These are phyloP conservation scores for Austrofundulus limnaeus DNA, from an alignment of 2,113 vertebrate genomes.

Conservation along the genomic window DNA sequence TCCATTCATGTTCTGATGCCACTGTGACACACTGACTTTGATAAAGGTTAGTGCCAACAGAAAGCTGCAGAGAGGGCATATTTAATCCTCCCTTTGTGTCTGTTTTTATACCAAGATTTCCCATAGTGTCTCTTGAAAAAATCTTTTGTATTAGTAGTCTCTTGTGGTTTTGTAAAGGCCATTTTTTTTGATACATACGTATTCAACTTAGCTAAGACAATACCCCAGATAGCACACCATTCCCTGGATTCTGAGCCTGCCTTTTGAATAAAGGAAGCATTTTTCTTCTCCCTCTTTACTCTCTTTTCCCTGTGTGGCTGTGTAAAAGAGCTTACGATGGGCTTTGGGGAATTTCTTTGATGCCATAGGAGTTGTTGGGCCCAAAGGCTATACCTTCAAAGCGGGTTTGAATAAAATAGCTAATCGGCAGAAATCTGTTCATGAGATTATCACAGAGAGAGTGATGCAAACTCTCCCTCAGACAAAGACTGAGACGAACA, in stretches of 20 bases:
- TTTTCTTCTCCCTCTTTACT: constrained; percentile 37
- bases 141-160: constrained; percentile 56
- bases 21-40: constrained; percentile 53
- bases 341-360: constrained; percentile 72
- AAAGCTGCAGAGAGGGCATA: constrained; percentile 38
- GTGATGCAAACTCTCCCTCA: constrained; percentile 27
- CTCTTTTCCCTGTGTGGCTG: constrained; percentile 44
- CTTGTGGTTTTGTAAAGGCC: constrained; percentile 51
- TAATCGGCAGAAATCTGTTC: constrained; percentile 78
- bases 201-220: constrained; percentile 65
- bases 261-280: constrained; percentile 60
- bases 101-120: constrained; percentile 30
- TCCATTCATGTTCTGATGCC: constrained; percentile 43
- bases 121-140: constrained; percentile 16
- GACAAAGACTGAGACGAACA: constrained; percentile 41
- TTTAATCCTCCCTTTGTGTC: constrained; percentile 53
- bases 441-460: constrained; percentile 62
- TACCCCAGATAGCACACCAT: constrained; percentile 60
- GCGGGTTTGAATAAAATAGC: constrained; percentile 71
- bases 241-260: constrained; percentile 57
- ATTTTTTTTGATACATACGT: constrained; percentile 54
- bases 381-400: constrained; percentile 70
- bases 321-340: constrained; percentile 71
- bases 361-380: constrained; percentile 60
- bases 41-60: constrained; percentile 51